Percentiles rank a stretch among this genome's conserved stretches.
phyloP scores from a whole-genome alignment of 2,888 invertebrate species.

The Melanophora roralis region DNA sequence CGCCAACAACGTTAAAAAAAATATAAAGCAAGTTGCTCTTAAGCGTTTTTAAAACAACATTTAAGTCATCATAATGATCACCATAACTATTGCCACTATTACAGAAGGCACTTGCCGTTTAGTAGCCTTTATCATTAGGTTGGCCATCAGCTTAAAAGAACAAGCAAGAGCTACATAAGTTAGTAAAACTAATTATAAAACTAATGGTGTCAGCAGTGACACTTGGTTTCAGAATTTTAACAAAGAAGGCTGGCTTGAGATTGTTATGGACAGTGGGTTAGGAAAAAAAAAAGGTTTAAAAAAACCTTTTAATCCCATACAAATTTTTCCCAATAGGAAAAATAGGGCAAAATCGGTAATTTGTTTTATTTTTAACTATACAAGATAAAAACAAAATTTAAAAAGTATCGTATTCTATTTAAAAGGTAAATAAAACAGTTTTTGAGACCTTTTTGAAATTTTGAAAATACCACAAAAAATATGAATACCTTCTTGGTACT shows the following conservation, averaged over 20 bases:
- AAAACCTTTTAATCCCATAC: too few relatives aligned
- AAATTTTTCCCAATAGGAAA: too few relatives aligned
- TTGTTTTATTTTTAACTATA: too few relatives aligned
- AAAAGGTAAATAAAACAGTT: too few relatives aligned
- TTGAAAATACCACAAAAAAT: too few relatives aligned
- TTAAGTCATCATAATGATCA: slow-evolving; percentile 15
- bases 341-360: too few relatives aligned
- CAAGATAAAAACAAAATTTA: too few relatives aligned
- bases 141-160: background rate
- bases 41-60: slow-evolving; percentile 12
- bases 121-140: background rate
- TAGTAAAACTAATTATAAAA: slow-evolving; percentile 49
- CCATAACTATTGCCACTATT: slow-evolving; percentile 18
- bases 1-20: slow-evolving; percentile 4
- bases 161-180: background rate
- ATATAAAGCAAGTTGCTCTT: background rate
- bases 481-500: too few relatives aligned
- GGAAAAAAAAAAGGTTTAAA: background rate
- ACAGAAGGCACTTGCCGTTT: background rate
- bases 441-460: too few relatives aligned
- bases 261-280: slow-evolving; percentile 1
- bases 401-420: too few relatives aligned
- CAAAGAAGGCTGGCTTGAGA: background rate
- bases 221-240: slow-evolving; percentile 37
- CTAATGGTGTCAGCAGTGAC: slow-evolving; percentile 52